Evolutionary conservation across 2,797 vertebrate genomes (phyloP), one percentile per base, ranked within the genome.

Genomic region (Epinephelus coioides): DNA sequence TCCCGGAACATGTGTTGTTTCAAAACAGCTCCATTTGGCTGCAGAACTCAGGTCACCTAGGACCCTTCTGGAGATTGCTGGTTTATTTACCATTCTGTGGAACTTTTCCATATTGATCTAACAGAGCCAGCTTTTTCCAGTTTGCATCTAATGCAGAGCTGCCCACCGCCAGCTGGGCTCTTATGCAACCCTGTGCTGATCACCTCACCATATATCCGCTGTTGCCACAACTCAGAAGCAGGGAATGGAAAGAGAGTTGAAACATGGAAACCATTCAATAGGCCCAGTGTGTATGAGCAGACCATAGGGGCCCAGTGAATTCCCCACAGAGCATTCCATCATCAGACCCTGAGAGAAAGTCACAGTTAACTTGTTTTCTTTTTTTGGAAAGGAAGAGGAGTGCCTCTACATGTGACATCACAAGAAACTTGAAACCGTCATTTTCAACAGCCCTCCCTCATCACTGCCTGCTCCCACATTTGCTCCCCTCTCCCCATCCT

Each of bases 371-470:
- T 78, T 73, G 7, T 63, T 78, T 56, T 67, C 43, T 70, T 72
- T 51, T 83, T 78, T 73, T 57, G 61, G 56, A 79, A 64, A 79
- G 79, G 72, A 89, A 81, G 85, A 87, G 87, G 89, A 93, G 86
- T 91, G 90, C 71, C 83, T 90, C 63, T 59, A 69, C 19, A 65
- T 70, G 81, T 96, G 94, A 95, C 93, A 92, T 95, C 94, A 95
- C 84, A 54, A 91, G 95, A 93, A 95, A 95, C 89, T 83, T 88
- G 94, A 95, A 86, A 91, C 91, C 82, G 38, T 88, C 49, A 81
- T 78, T 87, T 89, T 81, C 69, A 90, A 84, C 68, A 72, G 79
- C 82, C 88, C 92, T 88, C 90, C 90, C 84, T 87, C 56, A 82
- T 88, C 46, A 38, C 80, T 69, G 66, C 76, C 69, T 85, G 76